Base-by-base conservation (phyloP, 2,888 invertebrate species). In the Geophilus truncorum region DNA sequence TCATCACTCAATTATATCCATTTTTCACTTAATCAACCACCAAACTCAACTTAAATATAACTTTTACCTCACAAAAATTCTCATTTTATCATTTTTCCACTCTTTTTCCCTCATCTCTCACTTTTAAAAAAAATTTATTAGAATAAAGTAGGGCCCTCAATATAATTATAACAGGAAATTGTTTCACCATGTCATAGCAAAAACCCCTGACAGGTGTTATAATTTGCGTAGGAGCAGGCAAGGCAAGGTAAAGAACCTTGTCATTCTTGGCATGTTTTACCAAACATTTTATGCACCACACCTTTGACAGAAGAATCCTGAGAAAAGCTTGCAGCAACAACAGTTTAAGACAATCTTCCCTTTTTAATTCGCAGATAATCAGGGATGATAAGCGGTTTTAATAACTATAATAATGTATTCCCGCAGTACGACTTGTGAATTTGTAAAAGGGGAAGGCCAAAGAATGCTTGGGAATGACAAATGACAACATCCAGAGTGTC, bases 251-350 rank as follows among this genome's bases (percentile, higher is more conserved):
- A 62, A 62, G 62, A 62, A 62, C 23, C 62, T 62, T 62, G 62
- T 62, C 62, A 62, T 62, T 62, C 62, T 28, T 62, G 28, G 28
- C 62, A 62, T 62, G 62, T 62, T 62, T 62, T 45, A 45, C 62
- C 62, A 62, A 62, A 62, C 62, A 62, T 62, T 62, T 28, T 45
- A 45, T 62, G 62, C 62, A 62, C 62, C 62, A 62, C 62, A 62
- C 62, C 62, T 62, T 6, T 62, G 28, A 62, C 62, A 62, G 62
- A 62, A 62, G 62, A 62, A 62, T 62, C 62, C 25, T 5, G 62
- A 12, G 28, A 62, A 45, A 9, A 62, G 25, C 62, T 28, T 45
- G 45, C 45, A 45, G 45, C 45, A 45, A 45, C n/a, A 18, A 18
- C n/a, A 15, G 40, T 40, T 40, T 5, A 40, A 40, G 40, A 40